Evolutionary conservation across 2,797 vertebrate species (phyloP), one percentile per base, ranked within the genome.

Genomic region (Liasis olivaceus): DNA sequence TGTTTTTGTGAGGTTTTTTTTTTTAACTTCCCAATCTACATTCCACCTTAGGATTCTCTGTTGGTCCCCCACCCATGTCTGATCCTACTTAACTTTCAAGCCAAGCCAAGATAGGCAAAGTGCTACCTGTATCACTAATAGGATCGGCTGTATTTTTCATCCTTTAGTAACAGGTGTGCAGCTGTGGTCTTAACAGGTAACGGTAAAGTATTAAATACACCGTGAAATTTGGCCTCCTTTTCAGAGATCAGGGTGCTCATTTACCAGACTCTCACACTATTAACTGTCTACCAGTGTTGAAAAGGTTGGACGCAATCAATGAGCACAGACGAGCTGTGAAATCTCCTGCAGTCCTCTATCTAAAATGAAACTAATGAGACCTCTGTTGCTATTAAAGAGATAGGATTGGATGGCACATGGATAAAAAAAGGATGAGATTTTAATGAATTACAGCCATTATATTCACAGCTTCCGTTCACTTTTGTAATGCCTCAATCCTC

Each of bases 351-450:
- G 88, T 47, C 63, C 24, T 63, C 63, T 94, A 94, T 90, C 85
- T 91, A 88, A 92, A n/a, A 90, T 94, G 63, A 91, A 92, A 89
- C 47, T 94, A 93, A 87, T 20, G 87, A 95, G 95, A 81, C 26
- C 47, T 93, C 5, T 58, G 51, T 77, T 94, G 28, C 88, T 58
- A 85, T 93, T 62, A 93, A 54, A 89, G 63, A 72, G 54, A 90
- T 24, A 2, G 7, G 54, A 91, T 77, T 64, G 51, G 58, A 26
- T 85, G n/a, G 69, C 87, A 87, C 24, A 36, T 90, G n/a, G 36
- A 42, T 89, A 89, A 63, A 77, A 66, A 93, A 93, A 66, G 24
- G 20, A 87, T 58, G 88, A 64, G 88, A 56, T 90, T 92, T 87
- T 90, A 92, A 90, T 88, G 64, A 93, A 93, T 87, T 87, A 58